phyloP scores from a whole-genome alignment of 2,113 vertebrate species.

The Zosterops pallidus region DNA sequence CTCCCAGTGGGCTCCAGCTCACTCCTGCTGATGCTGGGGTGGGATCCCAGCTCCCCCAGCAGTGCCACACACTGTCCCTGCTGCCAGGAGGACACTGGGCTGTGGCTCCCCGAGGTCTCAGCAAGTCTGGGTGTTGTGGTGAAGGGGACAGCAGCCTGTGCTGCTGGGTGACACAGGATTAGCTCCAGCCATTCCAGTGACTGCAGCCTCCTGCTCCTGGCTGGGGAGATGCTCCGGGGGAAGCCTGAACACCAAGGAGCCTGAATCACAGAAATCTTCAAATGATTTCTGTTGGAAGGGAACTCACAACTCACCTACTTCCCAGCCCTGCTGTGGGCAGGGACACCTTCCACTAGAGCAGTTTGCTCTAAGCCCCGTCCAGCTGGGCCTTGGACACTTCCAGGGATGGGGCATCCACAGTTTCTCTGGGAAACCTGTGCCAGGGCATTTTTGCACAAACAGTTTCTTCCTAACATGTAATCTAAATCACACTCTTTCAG shows the following conservation, averaged over 20 bases:
- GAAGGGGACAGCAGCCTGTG: rapidly evolving
- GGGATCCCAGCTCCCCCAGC: background rate
- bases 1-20: background rate
- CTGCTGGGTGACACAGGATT: background rate
- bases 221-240: background rate
- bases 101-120: rapidly evolving
- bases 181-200: rapidly evolving
- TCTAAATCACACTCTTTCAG: too few species aligned
- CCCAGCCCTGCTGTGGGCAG: background rate
- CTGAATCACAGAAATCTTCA: background rate
- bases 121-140: background rate
- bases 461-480: background rate
- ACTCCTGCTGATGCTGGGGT: rapidly evolving
- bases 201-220: background rate
- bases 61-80: rapidly evolving
- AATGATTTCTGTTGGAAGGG: background rate
- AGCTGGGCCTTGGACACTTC: rapidly evolving
- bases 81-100: rapidly evolving
- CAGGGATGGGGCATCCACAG: background rate
- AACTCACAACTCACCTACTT: background rate
- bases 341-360: background rate
- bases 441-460: background rate
- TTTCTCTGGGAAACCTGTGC: background rate
- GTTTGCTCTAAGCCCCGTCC: background rate
- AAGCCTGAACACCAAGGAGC: background rate